Conservation (phyloP, 2,113 vertebrate species). For the Scolopax mira region DNA sequence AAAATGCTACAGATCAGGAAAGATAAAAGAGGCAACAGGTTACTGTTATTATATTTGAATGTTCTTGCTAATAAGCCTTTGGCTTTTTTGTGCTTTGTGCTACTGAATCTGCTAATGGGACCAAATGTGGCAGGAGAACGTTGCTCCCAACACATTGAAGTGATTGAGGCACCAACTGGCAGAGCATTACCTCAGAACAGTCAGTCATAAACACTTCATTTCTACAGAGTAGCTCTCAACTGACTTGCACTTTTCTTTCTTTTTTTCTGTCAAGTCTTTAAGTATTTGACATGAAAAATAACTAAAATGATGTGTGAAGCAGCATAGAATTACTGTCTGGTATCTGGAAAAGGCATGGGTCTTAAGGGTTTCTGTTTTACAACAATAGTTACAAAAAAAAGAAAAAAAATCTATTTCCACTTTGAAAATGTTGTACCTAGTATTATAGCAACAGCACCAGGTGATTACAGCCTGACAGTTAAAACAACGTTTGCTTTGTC, state of each 20-base stretch:
- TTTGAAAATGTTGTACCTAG: neutral
- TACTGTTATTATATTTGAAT: neutral
- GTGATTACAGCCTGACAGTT: neutral
- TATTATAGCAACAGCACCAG: neutral
- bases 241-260: neutral
- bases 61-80: neutral
- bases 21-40: neutral
- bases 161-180: neutral
- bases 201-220: neutral
- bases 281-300: neutral
- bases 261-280: neutral
- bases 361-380: neutral
- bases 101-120: neutral
- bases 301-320: neutral
- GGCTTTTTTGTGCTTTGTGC: neutral
- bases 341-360: neutral
- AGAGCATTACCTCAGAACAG: neutral
- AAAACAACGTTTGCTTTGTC: neutral
- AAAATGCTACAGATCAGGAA: neutral
- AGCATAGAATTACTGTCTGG: neutral
- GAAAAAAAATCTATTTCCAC: neutral
- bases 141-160: neutral
- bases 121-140: neutral
- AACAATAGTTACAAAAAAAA: neutral
- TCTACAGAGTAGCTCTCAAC: neutral